Evolutionary conservation across 1,140 invertebrate species (phyloP), one percentile per base, ranked within the genome.

Genomic region (Aethina tumida): DNA sequence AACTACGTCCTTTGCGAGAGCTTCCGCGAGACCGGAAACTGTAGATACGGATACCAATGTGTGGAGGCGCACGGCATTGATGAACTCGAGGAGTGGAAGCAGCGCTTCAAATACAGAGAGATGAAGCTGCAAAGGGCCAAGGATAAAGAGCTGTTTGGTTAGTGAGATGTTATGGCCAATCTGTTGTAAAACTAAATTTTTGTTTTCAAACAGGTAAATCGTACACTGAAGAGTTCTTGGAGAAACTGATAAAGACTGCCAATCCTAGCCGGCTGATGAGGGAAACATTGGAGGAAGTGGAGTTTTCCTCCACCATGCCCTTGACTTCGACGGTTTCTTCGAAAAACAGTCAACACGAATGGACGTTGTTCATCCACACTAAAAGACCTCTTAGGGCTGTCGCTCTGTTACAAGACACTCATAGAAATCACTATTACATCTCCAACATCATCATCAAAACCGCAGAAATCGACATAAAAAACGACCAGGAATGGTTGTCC

Each of bases 81-180:
- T 32, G 83, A 86, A 56, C 58, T 85, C 5, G 62, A 68, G 7
- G 81, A 86, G 65, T 86, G 83, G 83, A 72, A 76, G 50, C 73
- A 81, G 48, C 64, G 81, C 31, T 81, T 79, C 53, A 71, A 77
- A 44, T 79, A 80, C 52, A 59, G 77, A 24, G 50, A 52, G 29
- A 74, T 73, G 68, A 70, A 72, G 45, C 58, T 81, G 26, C 73
- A 80, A 52, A 64, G 71, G 41, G 76, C 78, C 3, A 70, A 68
- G 47, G 77, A 82, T 39, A 75, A 77, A 53, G 71, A 77, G 50
- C 58, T 79, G 6, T 78, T 76, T 56, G 79, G 77, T 41, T 75
- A 73, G 71, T 5, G 79, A 75, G n/a, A n/a, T n/a, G n/a, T n/a
- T n/a, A 32, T 31, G 18, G 12, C 27, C 32, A 25, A 5, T 10